These are phyloP conservation scores for Ochotona curzoniae DNA, from an alignment of 2,113 vertebrate species.

Conservation along the genomic window DNA sequence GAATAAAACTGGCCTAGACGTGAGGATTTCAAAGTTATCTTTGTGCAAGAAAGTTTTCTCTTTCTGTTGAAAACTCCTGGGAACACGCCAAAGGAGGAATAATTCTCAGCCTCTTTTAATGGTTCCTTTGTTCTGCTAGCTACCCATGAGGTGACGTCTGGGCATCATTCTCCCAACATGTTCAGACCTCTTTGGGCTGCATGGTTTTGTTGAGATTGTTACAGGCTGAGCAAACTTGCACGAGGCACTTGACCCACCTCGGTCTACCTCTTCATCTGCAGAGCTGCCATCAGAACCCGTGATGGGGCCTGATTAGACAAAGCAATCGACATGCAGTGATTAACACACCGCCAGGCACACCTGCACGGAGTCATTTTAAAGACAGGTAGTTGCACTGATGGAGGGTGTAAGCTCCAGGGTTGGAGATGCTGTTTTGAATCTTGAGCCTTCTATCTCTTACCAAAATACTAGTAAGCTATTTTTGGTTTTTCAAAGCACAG, in stretches of 20 bases:
- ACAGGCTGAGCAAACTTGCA: not conserved
- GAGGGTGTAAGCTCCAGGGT: not conserved
- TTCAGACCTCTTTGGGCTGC: not conserved
- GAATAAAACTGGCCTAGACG: constrained; percentile 71
- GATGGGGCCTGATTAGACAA: not conserved
- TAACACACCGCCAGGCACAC: not conserved
- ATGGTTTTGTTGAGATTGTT: not conserved
- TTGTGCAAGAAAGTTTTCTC: constrained; percentile 72
- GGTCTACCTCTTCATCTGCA: not conserved
- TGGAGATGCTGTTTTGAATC: not conserved
- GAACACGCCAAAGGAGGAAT: constrained; percentile 46
- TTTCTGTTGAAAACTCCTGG: constrained; percentile 77
- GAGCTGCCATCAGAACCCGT: not conserved
- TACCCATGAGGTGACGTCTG: constrained; percentile 67
- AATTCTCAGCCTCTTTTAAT: constrained; percentile 19
- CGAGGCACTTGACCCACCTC: not conserved
- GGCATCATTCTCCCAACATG: not conserved
- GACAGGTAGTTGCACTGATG: not conserved
- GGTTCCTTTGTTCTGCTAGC: constrained; percentile 72
- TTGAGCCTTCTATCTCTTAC: not conserved
- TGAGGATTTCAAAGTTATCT: constrained; percentile 79
- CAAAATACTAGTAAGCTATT: not conserved
- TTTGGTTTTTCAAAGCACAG: not conserved
- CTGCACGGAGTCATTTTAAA: accelerated
- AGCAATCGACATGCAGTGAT: not conserved